A percentile compares a stretch with the other conserved stretches of the same genome.
These are phyloP conservation scores for Odontophorus gujanensis DNA, from an alignment of 2,113 vertebrate genomes.

Conservation along the genomic window DNA sequence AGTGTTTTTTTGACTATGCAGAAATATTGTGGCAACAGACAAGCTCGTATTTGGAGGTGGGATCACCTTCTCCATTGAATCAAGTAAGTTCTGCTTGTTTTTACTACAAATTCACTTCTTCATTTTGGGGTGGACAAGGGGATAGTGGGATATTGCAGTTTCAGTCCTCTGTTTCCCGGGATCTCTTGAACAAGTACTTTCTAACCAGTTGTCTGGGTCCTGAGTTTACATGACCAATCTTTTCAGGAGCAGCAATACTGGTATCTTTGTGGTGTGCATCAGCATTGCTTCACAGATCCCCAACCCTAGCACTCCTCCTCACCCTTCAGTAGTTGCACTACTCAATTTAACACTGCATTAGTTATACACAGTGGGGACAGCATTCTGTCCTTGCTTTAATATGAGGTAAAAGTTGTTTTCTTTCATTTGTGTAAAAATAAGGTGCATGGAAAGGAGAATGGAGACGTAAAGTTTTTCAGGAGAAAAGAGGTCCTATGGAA, in stretches of 20 bases:
- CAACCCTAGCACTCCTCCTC: not conserved
- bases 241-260: not conserved
- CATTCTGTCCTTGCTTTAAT: not conserved
- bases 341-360: not conserved
- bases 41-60: slow-evolving; percentile 6
- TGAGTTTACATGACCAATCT: not conserved
- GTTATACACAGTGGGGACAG: not conserved
- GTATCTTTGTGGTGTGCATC: not conserved
- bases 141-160: not conserved
- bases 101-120: not conserved
- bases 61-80: not conserved
- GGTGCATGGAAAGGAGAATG: not conserved
- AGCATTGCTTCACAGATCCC: not conserved
- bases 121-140: not conserved
- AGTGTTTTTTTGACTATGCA: not conserved
- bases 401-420: not conserved
- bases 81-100: slow-evolving; percentile 14
- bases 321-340: rapidly evolving
- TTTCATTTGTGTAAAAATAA: not conserved
- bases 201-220: not conserved
- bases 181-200: not conserved
- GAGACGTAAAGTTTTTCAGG: not conserved
- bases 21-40: slow-evolving; percentile 9
- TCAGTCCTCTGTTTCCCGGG: not conserved
- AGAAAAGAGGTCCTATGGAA: not conserved